Percentiles rank a stretch among this genome's conserved stretches.
Evolutionary conservation across 1,140 invertebrate species (phyloP).

Genomic region (Rhopalosiphum padi): DNA sequence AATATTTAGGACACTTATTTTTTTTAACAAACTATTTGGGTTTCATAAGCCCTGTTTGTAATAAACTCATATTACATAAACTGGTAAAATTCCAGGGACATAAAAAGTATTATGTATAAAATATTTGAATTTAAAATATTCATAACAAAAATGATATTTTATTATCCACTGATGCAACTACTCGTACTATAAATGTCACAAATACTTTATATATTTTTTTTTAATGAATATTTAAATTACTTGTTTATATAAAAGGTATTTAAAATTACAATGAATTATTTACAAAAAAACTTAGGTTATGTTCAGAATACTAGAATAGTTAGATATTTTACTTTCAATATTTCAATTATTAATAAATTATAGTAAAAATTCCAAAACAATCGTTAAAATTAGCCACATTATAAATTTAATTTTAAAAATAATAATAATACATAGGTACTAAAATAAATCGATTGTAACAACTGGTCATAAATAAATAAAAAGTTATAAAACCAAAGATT

Average conservation of each 20-base stretch:
- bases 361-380: neutral
- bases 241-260: neutral
- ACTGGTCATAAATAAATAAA: neutral
- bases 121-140: neutral
- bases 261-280: neutral
- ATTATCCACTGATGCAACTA: neutral
- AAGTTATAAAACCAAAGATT: neutral
- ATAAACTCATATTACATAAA: neutral
- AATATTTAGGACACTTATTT: neutral
- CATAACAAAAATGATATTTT: neutral
- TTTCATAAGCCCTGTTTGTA: neutral
- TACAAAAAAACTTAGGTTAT: neutral
- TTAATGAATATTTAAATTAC: neutral
- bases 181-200: neutral
- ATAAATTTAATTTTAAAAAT: neutral
- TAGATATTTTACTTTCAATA: neutral
- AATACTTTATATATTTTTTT: neutral
- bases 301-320: neutral
- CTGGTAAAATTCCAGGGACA: neutral
- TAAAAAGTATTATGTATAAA: neutral
- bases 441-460: slow-evolving; percentile 5
- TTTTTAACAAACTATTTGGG: neutral
- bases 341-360: neutral
- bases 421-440: neutral
- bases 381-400: neutral